phyloP scores from a whole-genome alignment of 2,888 invertebrate species.

The Teinopalpus imperialis region DNA sequence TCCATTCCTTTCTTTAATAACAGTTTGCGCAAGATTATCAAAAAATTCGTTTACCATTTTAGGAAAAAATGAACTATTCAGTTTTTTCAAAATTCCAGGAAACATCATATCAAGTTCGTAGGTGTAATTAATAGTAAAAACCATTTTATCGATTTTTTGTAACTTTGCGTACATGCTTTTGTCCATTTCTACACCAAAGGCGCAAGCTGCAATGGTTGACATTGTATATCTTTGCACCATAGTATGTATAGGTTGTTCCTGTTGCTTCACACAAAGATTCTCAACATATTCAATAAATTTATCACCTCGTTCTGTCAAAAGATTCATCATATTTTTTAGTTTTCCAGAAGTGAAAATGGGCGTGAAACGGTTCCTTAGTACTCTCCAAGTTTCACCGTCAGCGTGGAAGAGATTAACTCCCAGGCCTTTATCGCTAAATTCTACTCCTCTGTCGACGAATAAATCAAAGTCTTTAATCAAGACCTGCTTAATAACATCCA shows the following conservation, averaged over 20 bases:
- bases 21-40: constrained; percentile 35
- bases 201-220: constrained; percentile 41
- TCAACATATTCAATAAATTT: constrained; percentile 38
- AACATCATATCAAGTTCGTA: constrained; percentile 45
- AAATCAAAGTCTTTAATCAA: constrained; percentile 57
- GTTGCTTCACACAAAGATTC: constrained; percentile 24
- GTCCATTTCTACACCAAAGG: constrained; percentile 44
- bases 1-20: constrained; percentile 43
- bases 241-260: constrained; percentile 37
- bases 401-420: constrained; percentile 51
- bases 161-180: constrained; percentile 71
- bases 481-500: constrained; percentile 1
- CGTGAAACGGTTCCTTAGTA: constrained; percentile 45
- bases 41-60: constrained; percentile 38
- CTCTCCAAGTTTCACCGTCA: constrained; percentile 49
- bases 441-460: constrained; percentile 49
- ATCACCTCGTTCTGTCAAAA: constrained; percentile 44
- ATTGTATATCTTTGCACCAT: constrained; percentile 45
- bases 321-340: constrained; percentile 34
- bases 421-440: constrained; percentile 46
- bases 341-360: constrained; percentile 49
- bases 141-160: constrained; percentile 36
- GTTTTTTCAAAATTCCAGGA: constrained; percentile 44
- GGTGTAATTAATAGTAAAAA: constrained; percentile 30
- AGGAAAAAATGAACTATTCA: constrained; percentile 42